Conservation (phyloP, 2,888 invertebrate species). For the Empis livida region DNA sequence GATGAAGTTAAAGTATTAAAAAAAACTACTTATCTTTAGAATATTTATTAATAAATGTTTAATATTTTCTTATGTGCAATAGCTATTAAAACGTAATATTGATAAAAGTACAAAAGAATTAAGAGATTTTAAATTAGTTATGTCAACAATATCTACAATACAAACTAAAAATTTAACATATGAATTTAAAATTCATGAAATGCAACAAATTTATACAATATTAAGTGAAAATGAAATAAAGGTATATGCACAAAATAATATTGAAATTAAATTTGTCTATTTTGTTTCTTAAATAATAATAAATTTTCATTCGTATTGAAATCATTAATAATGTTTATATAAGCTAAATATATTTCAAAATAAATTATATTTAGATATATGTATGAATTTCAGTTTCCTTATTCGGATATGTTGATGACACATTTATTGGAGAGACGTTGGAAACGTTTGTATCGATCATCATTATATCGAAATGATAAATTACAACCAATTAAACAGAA, state of each 20-base stretch:
- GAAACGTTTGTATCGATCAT: conserved; percentile 53
- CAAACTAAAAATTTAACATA: conserved; percentile 62
- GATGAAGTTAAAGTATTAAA: background rate
- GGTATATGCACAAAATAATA: conserved; percentile 38
- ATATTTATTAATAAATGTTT: too few species aligned
- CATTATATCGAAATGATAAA: conserved; percentile 53
- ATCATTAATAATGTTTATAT: too few species aligned
- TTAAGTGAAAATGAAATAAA: conserved; percentile 56
- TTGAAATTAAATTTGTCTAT: background rate
- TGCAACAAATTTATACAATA: conserved; percentile 66
- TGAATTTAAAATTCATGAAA: conserved; percentile 59
- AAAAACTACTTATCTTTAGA: too few species aligned
- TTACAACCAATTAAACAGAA: conserved; percentile 72
- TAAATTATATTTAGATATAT: too few species aligned
- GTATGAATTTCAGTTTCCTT: conserved; percentile 27
- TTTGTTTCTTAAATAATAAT: background rate
- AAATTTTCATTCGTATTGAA: background rate
- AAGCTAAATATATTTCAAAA: too few species aligned
- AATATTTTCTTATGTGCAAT: too few species aligned
- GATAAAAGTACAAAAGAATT: conserved; percentile 65
- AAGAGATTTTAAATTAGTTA: conserved; percentile 70
- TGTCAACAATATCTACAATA: conserved; percentile 67
- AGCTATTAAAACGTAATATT: conserved; percentile 47
- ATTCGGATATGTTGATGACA: conserved; percentile 35
- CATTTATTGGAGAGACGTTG: conserved; percentile 52